Base-by-base conservation (phyloP, 2,888 invertebrate genomes). In the Scaptomyza tumidula region DNA sequence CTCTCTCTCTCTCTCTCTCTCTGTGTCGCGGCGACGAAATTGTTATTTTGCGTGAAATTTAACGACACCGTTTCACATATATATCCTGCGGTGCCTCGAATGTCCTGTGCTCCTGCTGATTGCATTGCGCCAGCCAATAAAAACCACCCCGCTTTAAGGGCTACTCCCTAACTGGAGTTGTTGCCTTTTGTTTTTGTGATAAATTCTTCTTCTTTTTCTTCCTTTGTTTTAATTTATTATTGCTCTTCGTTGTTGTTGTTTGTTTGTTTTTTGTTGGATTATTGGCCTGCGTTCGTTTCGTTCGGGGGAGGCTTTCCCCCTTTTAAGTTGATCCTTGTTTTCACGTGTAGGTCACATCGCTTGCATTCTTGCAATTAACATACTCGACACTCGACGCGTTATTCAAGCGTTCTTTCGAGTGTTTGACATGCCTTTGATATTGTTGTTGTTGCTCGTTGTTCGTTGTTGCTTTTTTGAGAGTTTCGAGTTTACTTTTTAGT, bases 21-120 rank as follows among this genome's bases (percentile, higher is more conserved):
- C 56, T 65, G n/a, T n/a, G n/a, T n/a, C n/a, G n/a, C 78, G 65
- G 57, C 67, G 71, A 76, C 69, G 56, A 85, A 88, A 85, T 86
- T 71, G 88, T 78, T 85, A 85, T 85, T 80, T 88, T 78, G 84
- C 75, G 71, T 76, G 88, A 76, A 83, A 80, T 86, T 74, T 76
- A 48, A 76, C 69, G 69, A 65, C 74, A 81, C 60, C 41, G 73
- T 55, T 59, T 46, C 62, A 41, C 33, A 33, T 33, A 33, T 33
- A 33, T 44, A 46, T 58, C 62, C 49, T 54, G 46, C 41, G 48
- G 67, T 69, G 50, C 58, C 53, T 41, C 52, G 7, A 13, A 50
- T 50, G 19, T 50, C 49, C 35, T 35, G 35, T 24, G 39, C 37
- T 37, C 33, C 13, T 49, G 35, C 7, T 31, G 48, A 44, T 48